phyloP scores from a whole-genome alignment of 92 coral and sea anemone genomes.

The Nematostella vectensis region DNA sequence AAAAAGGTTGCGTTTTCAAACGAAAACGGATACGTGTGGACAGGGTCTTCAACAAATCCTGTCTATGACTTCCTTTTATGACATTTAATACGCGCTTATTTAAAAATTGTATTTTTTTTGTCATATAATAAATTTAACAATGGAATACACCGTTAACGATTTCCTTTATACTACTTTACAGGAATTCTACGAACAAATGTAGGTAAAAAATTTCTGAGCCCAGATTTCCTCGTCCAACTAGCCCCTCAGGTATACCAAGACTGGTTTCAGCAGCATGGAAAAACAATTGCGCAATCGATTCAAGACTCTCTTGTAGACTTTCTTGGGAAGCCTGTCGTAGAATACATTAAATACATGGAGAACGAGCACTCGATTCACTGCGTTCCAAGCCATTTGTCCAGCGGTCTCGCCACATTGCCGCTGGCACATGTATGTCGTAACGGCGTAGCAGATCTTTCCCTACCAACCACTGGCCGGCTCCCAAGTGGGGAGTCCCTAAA shows the following conservation, averaged over 20 bases:
- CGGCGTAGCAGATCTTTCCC: constrained; percentile 28
- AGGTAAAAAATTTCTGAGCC: background rate
- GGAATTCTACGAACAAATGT: background rate
- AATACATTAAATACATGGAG: constrained; percentile 61
- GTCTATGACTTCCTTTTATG: too few species aligned
- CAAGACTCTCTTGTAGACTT: constrained; percentile 36
- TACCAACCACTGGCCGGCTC: constrained; percentile 37
- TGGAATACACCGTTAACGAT: background rate
- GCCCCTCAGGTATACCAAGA: constrained; percentile 26
- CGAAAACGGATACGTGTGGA: too few species aligned
- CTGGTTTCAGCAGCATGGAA: constrained; percentile 48
- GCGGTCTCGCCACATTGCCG: constrained; percentile 72
- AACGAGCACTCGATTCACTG: constrained; percentile 64
- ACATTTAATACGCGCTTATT: too few species aligned
- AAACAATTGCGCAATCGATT: constrained; percentile 44
- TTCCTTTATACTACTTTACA: background rate
- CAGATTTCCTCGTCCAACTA: constrained; percentile 20
- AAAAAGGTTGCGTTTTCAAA: too few species aligned
- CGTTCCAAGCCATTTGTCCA: constrained; percentile 48
- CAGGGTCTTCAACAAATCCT: too few species aligned
- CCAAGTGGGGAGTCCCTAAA: constrained; percentile 65
- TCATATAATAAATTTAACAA: too few species aligned
- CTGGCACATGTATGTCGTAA: constrained; percentile 37
- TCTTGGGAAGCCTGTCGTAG: constrained; percentile 53
- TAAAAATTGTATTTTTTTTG: too few species aligned